Base-by-base conservation (phyloP, 2,888 invertebrate genomes). In the Caenorhabditis wallacei region DNA sequence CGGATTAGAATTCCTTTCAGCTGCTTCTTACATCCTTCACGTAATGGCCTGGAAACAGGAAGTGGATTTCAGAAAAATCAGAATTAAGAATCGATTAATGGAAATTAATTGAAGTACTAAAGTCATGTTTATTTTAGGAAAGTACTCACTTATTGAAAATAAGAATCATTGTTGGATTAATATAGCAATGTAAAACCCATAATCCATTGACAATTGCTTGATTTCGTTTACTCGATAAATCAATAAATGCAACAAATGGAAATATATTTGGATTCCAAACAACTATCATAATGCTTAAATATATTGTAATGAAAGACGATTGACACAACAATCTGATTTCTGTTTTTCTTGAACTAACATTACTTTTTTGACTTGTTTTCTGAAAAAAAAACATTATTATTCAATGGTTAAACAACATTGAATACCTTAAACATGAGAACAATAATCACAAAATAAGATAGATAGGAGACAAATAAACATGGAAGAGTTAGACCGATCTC, bases 401-500 rank as follows among this genome's bases (percentile, higher is more conserved):
- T 24, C 0, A 22, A 24, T 37, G 37, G 1, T 20, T 7, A 26
- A 20, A 24, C 1, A 53, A 53, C 2, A 16, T 2, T 40, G 10
- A 13, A 13, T 40, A 70, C 70, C 20, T 18, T 53, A 26, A 35
- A 46, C 11, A 80, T 59, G n/a, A 59, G 20, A 13, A 26, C 16
- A 22, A 18, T 66, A 3, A 80, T 66, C 11, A 59, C 22, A 2
- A 80, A 7, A 48, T 80, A 72, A 11, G 59, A 51, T 0, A 66
- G 5, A 22, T 72, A 80, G 1, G 71, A 76, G 13, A 81, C 24
- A 20, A n/a, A 24, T 10, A 81, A 66, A 24, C 66, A 69, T 0
- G 80, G 80, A 48, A 80, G 54, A n/a, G 69, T 64, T 4, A 80
- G 24, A 18, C 20, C 10, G 2, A 69, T 18, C 20, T 80, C 80